phyloP scores from a whole-genome alignment of 2,888 invertebrate species.

The Sarcophaga variegata region DNA sequence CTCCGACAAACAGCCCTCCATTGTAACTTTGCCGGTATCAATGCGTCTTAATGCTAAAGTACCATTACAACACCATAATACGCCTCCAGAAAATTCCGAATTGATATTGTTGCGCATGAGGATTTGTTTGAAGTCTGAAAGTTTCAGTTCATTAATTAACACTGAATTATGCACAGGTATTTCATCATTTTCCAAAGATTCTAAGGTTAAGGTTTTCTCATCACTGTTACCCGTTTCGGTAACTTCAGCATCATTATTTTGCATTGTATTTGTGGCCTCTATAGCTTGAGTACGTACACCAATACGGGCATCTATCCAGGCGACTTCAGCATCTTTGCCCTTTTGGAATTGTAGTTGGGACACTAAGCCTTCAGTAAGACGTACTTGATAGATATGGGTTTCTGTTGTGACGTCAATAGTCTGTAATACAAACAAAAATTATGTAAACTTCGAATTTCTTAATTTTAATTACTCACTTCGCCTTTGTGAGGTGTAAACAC shows the following conservation, averaged over 20 bases:
- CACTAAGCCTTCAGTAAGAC: constrained; percentile 94
- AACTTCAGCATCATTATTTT: constrained; percentile 68
- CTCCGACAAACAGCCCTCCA: constrained; percentile 96
- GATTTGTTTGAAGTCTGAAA: constrained; percentile 94
- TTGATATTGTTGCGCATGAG: constrained; percentile 88
- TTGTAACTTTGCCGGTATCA: constrained; percentile 94
- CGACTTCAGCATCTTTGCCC: constrained; percentile 95
- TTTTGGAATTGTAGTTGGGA: constrained; percentile 92
- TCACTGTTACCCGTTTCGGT: constrained; percentile 73
- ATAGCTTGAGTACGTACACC: constrained; percentile 85
- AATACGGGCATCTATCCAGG: constrained; percentile 95
- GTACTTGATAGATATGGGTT: constrained; percentile 98
- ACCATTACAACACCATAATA: constrained; percentile 96
- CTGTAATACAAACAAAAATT: constrained; percentile 44
- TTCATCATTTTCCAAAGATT: constrained; percentile 84
- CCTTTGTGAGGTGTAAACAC: constrained; percentile 92
- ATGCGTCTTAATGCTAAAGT: constrained; percentile 93
- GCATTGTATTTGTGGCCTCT: constrained; percentile 81
- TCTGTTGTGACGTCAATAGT: constrained; percentile 97
- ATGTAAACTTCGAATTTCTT: background rate
- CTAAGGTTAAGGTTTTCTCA: constrained; percentile 86
- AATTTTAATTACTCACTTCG: constrained; percentile 83
- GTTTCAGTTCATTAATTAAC: constrained; percentile 95
- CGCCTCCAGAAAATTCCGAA: constrained; percentile 95
- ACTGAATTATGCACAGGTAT: constrained; percentile 90